Conservation (phyloP, 2,888 invertebrate species). For the Cryptocephalus primarius region DNA sequence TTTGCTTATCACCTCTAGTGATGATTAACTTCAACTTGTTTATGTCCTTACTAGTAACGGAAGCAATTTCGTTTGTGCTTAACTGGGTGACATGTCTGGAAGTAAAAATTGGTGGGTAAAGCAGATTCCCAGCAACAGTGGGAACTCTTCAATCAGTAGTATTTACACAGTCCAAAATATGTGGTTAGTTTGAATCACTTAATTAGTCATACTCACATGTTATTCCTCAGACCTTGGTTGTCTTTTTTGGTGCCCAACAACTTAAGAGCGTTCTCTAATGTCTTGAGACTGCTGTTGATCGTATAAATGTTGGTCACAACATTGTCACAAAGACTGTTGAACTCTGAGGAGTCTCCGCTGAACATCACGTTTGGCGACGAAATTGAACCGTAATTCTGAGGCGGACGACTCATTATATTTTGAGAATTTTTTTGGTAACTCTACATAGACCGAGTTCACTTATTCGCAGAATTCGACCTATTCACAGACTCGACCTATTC, state of each 20-base stretch:
- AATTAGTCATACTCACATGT: constrained; percentile 45
- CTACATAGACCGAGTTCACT: no score
- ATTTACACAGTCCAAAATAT: background rate
- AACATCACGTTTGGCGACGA: constrained; percentile 55
- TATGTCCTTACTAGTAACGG: constrained; percentile 62
- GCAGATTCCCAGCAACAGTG: background rate
- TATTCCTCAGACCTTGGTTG: constrained; percentile 53
- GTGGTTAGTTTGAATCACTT: background rate
- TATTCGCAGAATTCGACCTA: no score
- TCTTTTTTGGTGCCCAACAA: constrained; percentile 67
- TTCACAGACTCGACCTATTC: no score
- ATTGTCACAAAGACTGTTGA: constrained; percentile 68
- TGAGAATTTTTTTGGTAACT: background rate
- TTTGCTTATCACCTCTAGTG: constrained; percentile 62
- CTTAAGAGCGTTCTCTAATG: constrained; percentile 62
- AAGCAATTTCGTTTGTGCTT: constrained; percentile 62
- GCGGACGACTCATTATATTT: constrained; percentile 19
- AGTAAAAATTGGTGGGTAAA: constrained; percentile 3
- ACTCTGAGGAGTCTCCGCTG: constrained; percentile 59
- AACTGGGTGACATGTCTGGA: constrained; percentile 62
- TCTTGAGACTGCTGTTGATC: constrained; percentile 61
- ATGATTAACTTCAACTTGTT: constrained; percentile 60
- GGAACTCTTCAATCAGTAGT: background rate
- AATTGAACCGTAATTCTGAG: constrained; percentile 33
- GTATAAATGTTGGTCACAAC: constrained; percentile 72